Base-by-base conservation (phyloP, 2,888 invertebrate species). In the Latheticus oryzae region DNA sequence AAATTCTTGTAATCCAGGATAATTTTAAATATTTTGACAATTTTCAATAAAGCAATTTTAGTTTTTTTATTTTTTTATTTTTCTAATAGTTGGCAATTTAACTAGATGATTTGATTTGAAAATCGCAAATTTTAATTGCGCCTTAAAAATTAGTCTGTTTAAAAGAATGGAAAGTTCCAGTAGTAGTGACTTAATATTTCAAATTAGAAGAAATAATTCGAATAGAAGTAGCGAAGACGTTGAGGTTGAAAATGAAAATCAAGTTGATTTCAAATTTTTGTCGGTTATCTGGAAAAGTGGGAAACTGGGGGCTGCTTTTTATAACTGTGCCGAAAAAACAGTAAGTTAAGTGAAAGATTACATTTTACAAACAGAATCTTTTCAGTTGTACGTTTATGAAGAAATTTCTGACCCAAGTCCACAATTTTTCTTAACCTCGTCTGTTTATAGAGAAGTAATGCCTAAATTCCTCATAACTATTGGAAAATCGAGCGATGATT, bases 301-400 rank as follows among this genome's bases (percentile, higher is more conserved):
- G 7, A 84, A 83, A 71, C 74, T 92, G 43, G 91, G 90, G n/a
- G 88, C 88, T 9, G 88, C 91, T 0, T 87, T 84, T 75, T 92
- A 87, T 77, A 86, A 86, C 64, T 75, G 85, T 21, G 81, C 83
- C 45, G 85, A 86, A 1, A 85, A 85, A 62, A 85, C 87, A 78
- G 87, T 86, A 73, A 67, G 60, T 54, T 42, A 35, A 13, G 1
- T 16, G 7, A 9, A 16, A 16, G 5, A 2, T 33, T 35, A 7
- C 8, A 35, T 5, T 1, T 15, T 1, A 5, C 15, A 5, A 9
- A 5, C n/a, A 15, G 5, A 15, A 9, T 23, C 42, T 60, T 68
- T 72, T 24, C 68, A 88, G 83, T 72, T 91, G 1, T 83, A 82
- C 71, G 78, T 90, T 38, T 81, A 91, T 68, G 84, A 87, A 61